Base-by-base conservation (phyloP, 2,888 invertebrate species). In the Athetis lepigone region DNA sequence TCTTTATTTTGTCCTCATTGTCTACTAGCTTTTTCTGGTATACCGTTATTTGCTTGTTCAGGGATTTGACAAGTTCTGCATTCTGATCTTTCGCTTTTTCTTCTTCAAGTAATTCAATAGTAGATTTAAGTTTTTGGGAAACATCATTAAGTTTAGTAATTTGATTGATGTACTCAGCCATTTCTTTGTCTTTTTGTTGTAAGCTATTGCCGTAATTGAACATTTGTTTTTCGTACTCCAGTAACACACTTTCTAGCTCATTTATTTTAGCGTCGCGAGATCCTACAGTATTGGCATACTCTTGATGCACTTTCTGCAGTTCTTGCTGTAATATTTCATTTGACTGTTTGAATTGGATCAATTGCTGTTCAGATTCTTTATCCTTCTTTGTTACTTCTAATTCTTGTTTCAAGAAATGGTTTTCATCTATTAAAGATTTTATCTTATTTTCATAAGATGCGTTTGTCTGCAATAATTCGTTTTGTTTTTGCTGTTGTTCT, bases 111-210 rank as follows among this genome's bases (percentile, higher is more conserved):
- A 92, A 70, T 76, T 94, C 93, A 71, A 95, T 88, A n/a, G 95
- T 94, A 25, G 94, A 94, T 82, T 92, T 94, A 4, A 95, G 83
- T 82, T 94, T 95, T 60, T 94, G 92, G 5, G 96, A 91, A 11
- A 95, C 88, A 69, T 92, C 91, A 84, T 96, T 96, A 18, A 96
- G 81, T 83, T 95, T 95, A 19, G 95, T 92, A 8, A 96, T 90
- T 90, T 96, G 95, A 59, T 95, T 93, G 6, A 95, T 90, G 83
- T 95, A 95, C 64, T 94, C 92, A 9, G 92, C 81, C 57, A 95
- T 82, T 83, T 94, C 94, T 81, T 93, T 94, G 75, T 94, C 92
- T 84, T 94, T 95, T 75, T 92, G 92, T 74, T 94, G 93, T 67
- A 95, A 81, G 23, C 88, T 86, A 69, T 91, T 93, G 21, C 90